Evolutionary conservation across 2,888 invertebrate genomes (phyloP).

Genomic region (Lacanobia wlatinum): DNA sequence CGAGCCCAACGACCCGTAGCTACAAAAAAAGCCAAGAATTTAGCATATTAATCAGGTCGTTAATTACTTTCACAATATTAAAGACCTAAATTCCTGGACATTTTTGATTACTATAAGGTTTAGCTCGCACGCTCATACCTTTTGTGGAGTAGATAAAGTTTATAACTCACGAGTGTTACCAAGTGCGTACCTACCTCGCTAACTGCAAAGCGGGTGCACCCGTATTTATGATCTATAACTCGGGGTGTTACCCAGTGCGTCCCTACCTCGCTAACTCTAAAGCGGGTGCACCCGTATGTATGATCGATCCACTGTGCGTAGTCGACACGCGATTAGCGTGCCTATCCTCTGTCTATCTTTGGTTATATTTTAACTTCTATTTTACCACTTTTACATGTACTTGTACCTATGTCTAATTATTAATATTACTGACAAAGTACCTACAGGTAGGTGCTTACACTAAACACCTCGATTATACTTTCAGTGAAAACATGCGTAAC

Average conservation of each 20-base stretch:
- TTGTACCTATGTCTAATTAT: no score
- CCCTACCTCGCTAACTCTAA: no score
- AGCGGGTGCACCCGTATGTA: conserved; percentile 26
- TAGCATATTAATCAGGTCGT: conserved; percentile 7
- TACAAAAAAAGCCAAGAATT: not conserved
- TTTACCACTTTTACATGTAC: no score
- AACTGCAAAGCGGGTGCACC: not conserved
- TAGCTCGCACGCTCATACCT: not conserved
- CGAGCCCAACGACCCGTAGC: not conserved
- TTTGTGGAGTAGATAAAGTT: no score
- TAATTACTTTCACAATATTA: conserved; percentile 9
- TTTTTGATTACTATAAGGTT: not conserved
- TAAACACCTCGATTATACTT: no score
- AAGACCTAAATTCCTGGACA: not conserved
- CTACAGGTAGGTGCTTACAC: no score
- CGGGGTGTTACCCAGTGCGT: no score
- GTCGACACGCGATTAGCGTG: not conserved
- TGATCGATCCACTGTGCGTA: conserved; percentile 12
- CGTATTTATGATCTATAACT: conserved; percentile 26
- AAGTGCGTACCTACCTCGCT: no score
- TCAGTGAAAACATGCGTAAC: no score
- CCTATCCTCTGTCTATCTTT: not conserved
- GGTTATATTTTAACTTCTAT: conserved; percentile 2
- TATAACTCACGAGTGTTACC: no score
- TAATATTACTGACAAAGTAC: no score